Percentiles rank a stretch among this genome's conserved stretches.
Evolutionary conservation across 2,888 invertebrate species (phyloP).

Genomic region (Nomada ferruginata): DNA sequence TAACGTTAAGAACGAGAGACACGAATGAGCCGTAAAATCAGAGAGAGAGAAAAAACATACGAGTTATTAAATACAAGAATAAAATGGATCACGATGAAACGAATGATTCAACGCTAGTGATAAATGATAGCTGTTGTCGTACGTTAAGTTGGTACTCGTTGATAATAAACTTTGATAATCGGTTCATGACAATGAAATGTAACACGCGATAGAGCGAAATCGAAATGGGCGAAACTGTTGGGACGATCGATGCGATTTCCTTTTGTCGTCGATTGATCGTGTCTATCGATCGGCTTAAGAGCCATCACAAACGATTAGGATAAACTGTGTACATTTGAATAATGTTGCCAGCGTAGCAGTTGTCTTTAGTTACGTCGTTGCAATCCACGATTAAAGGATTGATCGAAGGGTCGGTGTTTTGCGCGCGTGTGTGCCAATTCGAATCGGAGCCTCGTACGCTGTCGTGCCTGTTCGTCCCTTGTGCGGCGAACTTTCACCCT

Average conservation of each 20-base stretch:
- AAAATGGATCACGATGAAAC: neutral
- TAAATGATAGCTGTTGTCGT: constrained; percentile 51
- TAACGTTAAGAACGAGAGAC: constrained; percentile 38
- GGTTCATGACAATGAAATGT: constrained; percentile 57
- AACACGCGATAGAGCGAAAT: neutral
- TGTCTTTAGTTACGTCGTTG: constrained; percentile 44
- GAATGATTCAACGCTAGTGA: constrained; percentile 36
- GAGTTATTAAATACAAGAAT: neutral
- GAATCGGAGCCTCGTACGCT: constrained; percentile 30
- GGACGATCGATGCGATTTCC: constrained; percentile 7
- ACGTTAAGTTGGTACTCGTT: constrained; percentile 53
- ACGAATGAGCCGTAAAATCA: neutral
- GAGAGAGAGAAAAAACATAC: neutral
- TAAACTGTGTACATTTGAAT: constrained; percentile 35
- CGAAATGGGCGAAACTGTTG: neutral
- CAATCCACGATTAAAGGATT: constrained; percentile 35
- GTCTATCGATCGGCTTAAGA: constrained; percentile 7
- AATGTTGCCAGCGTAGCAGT: constrained; percentile 16
- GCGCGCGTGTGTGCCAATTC: constrained; percentile 50
- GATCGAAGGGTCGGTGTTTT: constrained; percentile 26
- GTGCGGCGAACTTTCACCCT: constrained; percentile 45
- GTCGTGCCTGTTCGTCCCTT: constrained; percentile 55
- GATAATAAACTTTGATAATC: constrained; percentile 58
- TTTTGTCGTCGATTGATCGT: constrained; percentile 31
- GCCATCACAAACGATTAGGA: neutral